Conservation (phyloP, 2,797 vertebrate genomes). For the Danio jaintianensis region DNA sequence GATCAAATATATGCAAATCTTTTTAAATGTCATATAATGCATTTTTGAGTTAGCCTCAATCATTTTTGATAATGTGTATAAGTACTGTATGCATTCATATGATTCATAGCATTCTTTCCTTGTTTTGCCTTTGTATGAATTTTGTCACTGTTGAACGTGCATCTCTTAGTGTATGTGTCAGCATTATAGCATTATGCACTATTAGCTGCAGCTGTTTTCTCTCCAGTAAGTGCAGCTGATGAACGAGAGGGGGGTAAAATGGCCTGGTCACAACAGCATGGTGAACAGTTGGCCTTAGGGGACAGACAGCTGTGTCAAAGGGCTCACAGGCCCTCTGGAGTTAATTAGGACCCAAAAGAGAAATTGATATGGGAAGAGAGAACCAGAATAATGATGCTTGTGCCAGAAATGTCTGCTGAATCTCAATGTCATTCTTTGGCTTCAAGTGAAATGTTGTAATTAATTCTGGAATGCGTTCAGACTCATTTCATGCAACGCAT, state of each 20-base stretch:
- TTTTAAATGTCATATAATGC: too few relatives aligned
- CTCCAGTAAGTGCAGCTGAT: constrained; percentile 19
- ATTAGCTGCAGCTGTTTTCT: constrained; percentile 26
- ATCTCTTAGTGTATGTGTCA: constrained; percentile 4
- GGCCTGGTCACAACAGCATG: constrained; percentile 27
- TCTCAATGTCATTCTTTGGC: constrained; percentile 43
- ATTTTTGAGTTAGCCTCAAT: too few relatives aligned
- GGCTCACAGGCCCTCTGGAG: constrained; percentile 68
- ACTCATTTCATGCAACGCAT: background rate
- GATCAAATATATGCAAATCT: too few relatives aligned
- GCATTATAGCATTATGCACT: constrained; percentile 22
- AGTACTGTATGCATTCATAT: background rate
- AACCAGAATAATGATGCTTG: background rate
- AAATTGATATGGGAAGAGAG: background rate
- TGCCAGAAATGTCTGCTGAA: constrained; percentile 28
- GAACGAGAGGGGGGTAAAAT: constrained; percentile 10
- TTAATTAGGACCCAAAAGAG: constrained; percentile 70
- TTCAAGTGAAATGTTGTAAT: constrained; percentile 35
- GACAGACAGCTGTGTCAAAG: constrained; percentile 56
- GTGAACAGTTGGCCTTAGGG: constrained; percentile 42
- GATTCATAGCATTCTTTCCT: background rate
- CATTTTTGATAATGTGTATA: background rate
- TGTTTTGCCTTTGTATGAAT: background rate
- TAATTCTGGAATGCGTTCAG: constrained; percentile 38
- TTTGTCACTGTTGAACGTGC: background rate